Conservation (phyloP, 2,888 invertebrate species). For the Hetaerina titia region DNA sequence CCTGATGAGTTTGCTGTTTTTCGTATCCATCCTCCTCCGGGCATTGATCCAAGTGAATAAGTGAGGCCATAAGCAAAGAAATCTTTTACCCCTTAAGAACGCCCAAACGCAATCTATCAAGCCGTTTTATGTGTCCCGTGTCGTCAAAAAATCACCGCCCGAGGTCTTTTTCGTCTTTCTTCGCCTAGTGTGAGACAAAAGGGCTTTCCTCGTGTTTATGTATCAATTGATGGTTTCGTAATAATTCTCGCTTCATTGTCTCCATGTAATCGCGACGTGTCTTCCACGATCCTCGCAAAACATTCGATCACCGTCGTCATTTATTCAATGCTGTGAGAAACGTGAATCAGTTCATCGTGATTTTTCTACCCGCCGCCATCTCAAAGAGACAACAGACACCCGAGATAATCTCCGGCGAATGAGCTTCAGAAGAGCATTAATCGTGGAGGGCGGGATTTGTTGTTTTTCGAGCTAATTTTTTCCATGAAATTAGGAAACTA, state of each 20-base stretch:
- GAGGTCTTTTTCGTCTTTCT: not conserved
- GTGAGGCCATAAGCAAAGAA: slow-evolving; percentile 47
- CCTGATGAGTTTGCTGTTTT: slow-evolving; percentile 58
- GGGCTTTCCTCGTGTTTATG: not conserved
- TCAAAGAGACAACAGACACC: not conserved
- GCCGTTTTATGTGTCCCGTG: slow-evolving; percentile 31
- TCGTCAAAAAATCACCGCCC: slow-evolving; percentile 32
- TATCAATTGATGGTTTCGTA: not conserved
- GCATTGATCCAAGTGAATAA: slow-evolving; percentile 51
- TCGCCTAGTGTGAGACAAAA: not conserved
- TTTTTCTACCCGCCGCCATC: not conserved
- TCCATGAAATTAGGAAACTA: not conserved
- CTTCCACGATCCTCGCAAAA: not conserved
- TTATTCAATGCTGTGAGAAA: not conserved
- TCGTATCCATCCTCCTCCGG: slow-evolving; percentile 44
- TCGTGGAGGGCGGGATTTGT: not conserved
- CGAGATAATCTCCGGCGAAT: not conserved
- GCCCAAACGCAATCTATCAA: slow-evolving; percentile 21
- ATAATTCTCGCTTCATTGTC: not conserved
- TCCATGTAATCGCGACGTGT: not conserved
- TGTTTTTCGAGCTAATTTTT: not conserved
- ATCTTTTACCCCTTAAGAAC: slow-evolving; percentile 31
- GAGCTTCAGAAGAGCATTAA: not conserved
- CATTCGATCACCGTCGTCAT: not conserved
- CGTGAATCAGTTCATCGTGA: not conserved